These are phyloP conservation scores for Scaptomyza flava DNA, from an alignment of 2,888 invertebrate genomes.

Conservation along the genomic window DNA sequence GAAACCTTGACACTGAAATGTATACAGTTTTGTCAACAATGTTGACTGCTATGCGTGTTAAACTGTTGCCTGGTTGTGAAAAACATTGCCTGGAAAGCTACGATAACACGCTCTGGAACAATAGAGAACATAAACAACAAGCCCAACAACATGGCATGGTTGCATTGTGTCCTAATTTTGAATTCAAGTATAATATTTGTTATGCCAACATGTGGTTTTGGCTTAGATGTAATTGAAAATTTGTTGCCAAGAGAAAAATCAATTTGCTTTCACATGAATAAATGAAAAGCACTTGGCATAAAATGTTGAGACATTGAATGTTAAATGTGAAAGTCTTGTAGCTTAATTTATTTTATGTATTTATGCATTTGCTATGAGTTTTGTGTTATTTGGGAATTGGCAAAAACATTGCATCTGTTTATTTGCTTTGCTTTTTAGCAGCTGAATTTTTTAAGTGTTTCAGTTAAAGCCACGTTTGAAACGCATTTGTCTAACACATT, in stretches of 20 bases:
- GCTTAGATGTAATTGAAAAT: conserved; percentile 33
- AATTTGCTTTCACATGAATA: conserved; percentile 3
- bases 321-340: not conserved
- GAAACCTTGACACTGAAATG: conserved; percentile 34
- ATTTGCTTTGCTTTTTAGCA: not conserved
- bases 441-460: not conserved
- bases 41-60: conserved; percentile 28
- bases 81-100: conserved; percentile 2
- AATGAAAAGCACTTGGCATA: not conserved
- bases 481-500: conserved; percentile 26
- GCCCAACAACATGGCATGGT: not conserved
- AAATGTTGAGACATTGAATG: not conserved
- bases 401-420: not conserved
- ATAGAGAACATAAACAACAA: too few species aligned
- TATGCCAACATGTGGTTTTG: conserved; percentile 20
- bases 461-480: conserved; percentile 18
- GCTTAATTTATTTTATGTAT: not conserved
- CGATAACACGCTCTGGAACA: not conserved
- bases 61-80: conserved; percentile 34
- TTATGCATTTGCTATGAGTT: not conserved
- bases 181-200: conserved; percentile 47
- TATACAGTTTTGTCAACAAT: conserved; percentile 53
- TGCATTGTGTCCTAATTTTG: conserved; percentile 25
- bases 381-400: not conserved
- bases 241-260: not conserved